Conservation (phyloP, 2,113 vertebrate genomes). For the Potamarius usumacintae region DNA sequence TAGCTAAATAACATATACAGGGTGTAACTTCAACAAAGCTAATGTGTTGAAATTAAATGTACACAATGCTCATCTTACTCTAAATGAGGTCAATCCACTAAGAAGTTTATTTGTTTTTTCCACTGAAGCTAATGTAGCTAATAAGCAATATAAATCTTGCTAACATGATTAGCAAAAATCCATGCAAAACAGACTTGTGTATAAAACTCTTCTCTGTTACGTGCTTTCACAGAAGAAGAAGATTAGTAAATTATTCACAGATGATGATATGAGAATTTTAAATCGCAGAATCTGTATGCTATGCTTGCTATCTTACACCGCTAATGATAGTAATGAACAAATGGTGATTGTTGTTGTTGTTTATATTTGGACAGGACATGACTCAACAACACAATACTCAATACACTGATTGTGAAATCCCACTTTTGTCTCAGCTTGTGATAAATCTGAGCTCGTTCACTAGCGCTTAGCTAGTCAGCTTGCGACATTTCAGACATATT, state of each 20-base stretch:
- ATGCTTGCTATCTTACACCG: not conserved
- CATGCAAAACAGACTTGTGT: not conserved
- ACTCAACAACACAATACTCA: too few relatives aligned
- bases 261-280: not conserved
- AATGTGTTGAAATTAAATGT: not conserved
- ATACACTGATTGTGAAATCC: not conserved
- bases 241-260: not conserved
- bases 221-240: not conserved
- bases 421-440: too few relatives aligned
- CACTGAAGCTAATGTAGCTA: not conserved
- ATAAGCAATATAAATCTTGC: not conserved
- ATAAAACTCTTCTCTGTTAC: not conserved
- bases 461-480: not conserved
- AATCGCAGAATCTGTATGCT: not conserved
- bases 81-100: not conserved
- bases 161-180: not conserved
- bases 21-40: conserved; percentile 10
- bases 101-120: too few relatives aligned
- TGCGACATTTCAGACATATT: not conserved
- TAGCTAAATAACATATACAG: conserved; percentile 1
- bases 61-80: not conserved
- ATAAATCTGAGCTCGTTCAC: not conserved
- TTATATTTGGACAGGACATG: not conserved
- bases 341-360: not conserved
- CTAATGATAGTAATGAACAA: not conserved